Base-by-base conservation (phyloP, 2,797 vertebrate species). In the Lepilemur ruficaudatus region DNA sequence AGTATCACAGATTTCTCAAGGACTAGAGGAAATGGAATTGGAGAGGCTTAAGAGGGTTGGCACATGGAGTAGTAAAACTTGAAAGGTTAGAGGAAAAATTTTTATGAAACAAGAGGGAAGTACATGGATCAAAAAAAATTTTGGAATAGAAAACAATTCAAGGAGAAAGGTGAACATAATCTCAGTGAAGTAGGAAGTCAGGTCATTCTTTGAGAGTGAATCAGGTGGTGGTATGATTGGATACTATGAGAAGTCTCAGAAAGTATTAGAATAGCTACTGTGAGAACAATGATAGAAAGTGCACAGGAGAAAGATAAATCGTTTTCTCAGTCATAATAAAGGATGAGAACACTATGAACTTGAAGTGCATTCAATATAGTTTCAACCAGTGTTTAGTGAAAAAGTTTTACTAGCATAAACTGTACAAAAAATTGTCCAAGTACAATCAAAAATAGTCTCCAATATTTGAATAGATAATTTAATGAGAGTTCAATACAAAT, bases 111-210 rank as follows among this genome's bases (percentile, higher is more conserved):
- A 57, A 88, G 18, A 91, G 22, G 20, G 10, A 50, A 87, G 9
- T 73, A 59, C 89, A 55, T 38, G 20, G 22, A 32, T 93, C 8
- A 46, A 75, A 59, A 67, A 69, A 65, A 6, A 0, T 65, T 48
- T 61, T 70, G 4, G 83, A 50, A 46, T 35, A 93, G 18, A 80
- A 83, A 94, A 79, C 17, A 90, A 32, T 82, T 82, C 80, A 46
- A 92, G 28, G 59, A 89, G 18, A 70, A 92, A 92, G 9, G 8
- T 83, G 20, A 96, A 82, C 23, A 4, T 91, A 92, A 93, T 78
- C 11, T 48, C 13, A 80, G 6, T 83, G 69, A 96, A 23, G 15
- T 57, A n/a, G n/a, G 67, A 89, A 90, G 11, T 12, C 14, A 32
- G 7, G 14, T 18, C 30, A 78, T n/a, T 69, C 38, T 48, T 30